Percentiles rank a stretch among this genome's conserved stretches.
These are phyloP conservation scores for Salminus brasiliensis DNA, from an alignment of 2,113 vertebrate species.

Conservation along the genomic window DNA sequence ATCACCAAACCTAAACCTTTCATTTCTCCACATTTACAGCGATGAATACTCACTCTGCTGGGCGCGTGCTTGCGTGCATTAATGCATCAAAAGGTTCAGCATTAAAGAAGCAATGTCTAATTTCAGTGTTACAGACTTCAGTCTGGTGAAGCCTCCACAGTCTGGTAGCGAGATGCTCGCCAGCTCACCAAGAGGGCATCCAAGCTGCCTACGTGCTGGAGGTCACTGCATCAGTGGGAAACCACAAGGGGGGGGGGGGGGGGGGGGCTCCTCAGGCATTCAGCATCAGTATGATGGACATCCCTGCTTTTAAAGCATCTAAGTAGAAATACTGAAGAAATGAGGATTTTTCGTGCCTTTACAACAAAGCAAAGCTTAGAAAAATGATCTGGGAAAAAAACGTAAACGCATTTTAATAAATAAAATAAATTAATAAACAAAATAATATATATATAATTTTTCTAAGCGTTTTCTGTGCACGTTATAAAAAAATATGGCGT, in stretches of 20 bases:
- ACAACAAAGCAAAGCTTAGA: too few species aligned
- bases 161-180: background rate
- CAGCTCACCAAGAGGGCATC: slow-evolving; percentile 11
- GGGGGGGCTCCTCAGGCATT: background rate
- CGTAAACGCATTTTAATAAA: too few species aligned
- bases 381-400: too few species aligned
- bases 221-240: slow-evolving; percentile 39
- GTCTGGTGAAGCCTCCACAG: background rate
- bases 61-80: background rate
- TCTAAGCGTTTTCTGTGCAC: too few species aligned
- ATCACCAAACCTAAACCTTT: background rate
- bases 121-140: background rate
- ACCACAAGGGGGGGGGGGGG: too few species aligned
- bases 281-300: background rate
- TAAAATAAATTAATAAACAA: too few species aligned
- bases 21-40: background rate
- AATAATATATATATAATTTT: too few species aligned
- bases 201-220: slow-evolving; percentile 45
- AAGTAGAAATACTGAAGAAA: too few species aligned
- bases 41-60: background rate
- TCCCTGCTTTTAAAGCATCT: background rate
- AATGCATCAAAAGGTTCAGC: background rate
- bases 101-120: too few species aligned
- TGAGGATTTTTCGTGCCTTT: too few species aligned
- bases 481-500: too few species aligned